Evolutionary conservation across 1,140 invertebrate species (phyloP), one percentile per base, ranked within the genome.

Genomic region (Anastatus disparis): DNA sequence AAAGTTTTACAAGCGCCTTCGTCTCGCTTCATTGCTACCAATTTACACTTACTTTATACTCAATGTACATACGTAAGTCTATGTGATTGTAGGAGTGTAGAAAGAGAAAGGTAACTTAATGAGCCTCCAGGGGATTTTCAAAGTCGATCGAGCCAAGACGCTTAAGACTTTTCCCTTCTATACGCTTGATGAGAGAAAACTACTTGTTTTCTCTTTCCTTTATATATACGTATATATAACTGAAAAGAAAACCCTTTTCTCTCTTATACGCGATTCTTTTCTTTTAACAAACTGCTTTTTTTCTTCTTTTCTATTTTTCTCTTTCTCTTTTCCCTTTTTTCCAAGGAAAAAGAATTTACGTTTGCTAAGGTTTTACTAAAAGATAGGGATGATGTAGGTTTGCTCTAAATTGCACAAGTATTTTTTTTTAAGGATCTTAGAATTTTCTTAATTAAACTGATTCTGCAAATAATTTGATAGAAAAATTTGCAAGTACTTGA

Each of bases 1-100:
- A 66, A 66, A 66, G 50, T 66, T 66, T 66, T 55, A 66, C 35
- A 22, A 26, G 48, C n/a, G n/a, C n/a, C n/a, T n/a, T n/a, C n/a
- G 42, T 3, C 42, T 6, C 22, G 38, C 20, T 2, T 40, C n/a
- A 38, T 20, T 55, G 22, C n/a, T 26, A 24, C 24, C 22, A 26
- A 66, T 66, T 66, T 66, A 66, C 58, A 62, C 40, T 26, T 7
- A n/a, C 1, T 2, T n/a, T 46, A 27, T 17, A 44, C 6, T 7
- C 35, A 7, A 35, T 64, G 40, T 50, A 17, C 22, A 46, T 13
- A 62, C 27, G n/a, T n/a, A n/a, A n/a, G n/a, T n/a, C n/a, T n/a
- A n/a, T n/a, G n/a, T n/a, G n/a, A n/a, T n/a, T 20, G 29, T 20
- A 20, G 1, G 15, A 29, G 62, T 29, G 24, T n/a, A 22, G 50